Conservation (phyloP, 2,888 invertebrate genomes). For the Ectobius pallidus region DNA sequence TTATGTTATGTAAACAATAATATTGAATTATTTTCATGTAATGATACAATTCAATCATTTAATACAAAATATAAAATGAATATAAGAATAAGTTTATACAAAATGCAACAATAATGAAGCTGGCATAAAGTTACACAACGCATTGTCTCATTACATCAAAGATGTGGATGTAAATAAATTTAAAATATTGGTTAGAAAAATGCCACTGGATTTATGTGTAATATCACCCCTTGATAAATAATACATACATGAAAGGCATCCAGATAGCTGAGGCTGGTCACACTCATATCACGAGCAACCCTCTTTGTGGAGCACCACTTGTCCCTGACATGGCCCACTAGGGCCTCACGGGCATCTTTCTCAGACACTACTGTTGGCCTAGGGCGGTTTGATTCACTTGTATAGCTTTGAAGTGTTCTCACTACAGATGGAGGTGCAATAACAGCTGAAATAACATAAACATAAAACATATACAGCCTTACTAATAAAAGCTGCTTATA, state of each 20-base stretch:
- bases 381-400: background rate
- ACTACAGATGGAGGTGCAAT: conserved; percentile 3
- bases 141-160: too few relatives aligned
- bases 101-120: too few relatives aligned
- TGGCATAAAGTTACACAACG: too few relatives aligned
- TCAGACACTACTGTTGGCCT: conserved; percentile 51
- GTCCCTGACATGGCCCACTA: conserved; percentile 54
- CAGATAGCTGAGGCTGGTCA: conserved; percentile 56
- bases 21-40: background rate
- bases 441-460: background rate
- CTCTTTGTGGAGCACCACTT: conserved; percentile 59
- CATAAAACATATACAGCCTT: too few relatives aligned
- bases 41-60: background rate
- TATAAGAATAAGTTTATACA: background rate
- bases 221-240: background rate
- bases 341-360: conserved; percentile 55
- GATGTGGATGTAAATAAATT: too few relatives aligned
- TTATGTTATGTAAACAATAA: too few relatives aligned
- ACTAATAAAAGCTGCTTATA: too few relatives aligned
- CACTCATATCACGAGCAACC: conserved; percentile 56
- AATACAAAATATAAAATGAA: background rate
- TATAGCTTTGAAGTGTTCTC: background rate
- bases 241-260: conserved; percentile 59
- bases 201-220: background rate
- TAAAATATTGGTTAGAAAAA: background rate